Base-by-base conservation (phyloP, 1,140 invertebrate genomes). In the Bicyclus anynana region DNA sequence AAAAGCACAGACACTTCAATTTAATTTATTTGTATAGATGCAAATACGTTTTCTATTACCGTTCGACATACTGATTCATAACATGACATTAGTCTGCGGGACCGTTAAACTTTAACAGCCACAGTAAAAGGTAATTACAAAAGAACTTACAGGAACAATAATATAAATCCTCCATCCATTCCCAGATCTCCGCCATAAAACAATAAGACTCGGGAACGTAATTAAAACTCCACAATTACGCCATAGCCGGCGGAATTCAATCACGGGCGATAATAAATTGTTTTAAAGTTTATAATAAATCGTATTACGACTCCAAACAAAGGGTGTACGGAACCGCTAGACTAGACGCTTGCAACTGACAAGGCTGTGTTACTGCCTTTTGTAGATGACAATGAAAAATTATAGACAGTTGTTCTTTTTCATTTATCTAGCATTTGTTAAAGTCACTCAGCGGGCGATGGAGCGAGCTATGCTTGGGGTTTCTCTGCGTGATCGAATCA, bases 281-380 rank as follows among this genome's bases (percentile, higher is more conserved):
- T 17, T 40, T 40, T 40, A 40, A 40, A 40, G 37, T 40, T 40
- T 40, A 40, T 40, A 40, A 40, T 40, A 40, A 40, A 40, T 40
- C 37, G 37, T 17, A 16, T 40, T 40, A 40, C 17, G 37, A 16
- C 37, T 4, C 13, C 5, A 16, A 6, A 40, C 37, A 40, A 40
- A 40, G 37, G 35, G 16, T n/a, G n/a, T n/a, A n/a, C n/a, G n/a
- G n/a, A n/a, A n/a, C n/a, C n/a, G n/a, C n/a, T n/a, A n/a, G n/a
- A 35, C 9, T 35, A 26, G 23, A 9, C 5, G 10, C 29, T 33
- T 33, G 29, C 29, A 1, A 4, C 9, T 33, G 7, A 12, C 29
- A 12, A 7, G 29, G 10, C 1, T 12, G 29, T 33, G 29, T 33
- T n/a, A 12, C 29, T n/a, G n/a, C 10, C 29, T 33, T 33, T 33